Evolutionary conservation across 1,140 invertebrate genomes (phyloP).

Genomic region (Bicyclus anynana): DNA sequence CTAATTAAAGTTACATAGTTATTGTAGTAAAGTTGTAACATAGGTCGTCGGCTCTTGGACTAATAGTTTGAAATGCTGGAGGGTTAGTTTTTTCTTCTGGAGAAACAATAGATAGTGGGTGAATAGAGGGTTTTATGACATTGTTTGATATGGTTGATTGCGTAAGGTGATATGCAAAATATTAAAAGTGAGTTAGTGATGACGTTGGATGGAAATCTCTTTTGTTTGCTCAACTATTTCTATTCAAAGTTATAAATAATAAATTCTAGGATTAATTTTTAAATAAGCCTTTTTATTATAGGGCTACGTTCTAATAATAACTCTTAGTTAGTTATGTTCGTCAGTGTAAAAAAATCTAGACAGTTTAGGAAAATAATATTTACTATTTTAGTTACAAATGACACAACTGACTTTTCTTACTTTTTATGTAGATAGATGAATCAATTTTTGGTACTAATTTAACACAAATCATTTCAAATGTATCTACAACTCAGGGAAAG

Average conservation of each 20-base stretch:
- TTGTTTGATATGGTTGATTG: constrained; percentile 10
- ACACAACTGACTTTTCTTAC: too few species aligned
- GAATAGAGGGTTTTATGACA: constrained; percentile 17
- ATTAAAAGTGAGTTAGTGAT: constrained; percentile 8
- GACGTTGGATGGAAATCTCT: constrained; percentile 2
- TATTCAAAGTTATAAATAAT: background rate
- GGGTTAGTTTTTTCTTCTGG: constrained; percentile 6
- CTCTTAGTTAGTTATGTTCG: too few species aligned
- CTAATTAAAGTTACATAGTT: background rate
- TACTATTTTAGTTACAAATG: too few species aligned
- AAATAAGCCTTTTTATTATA: too few species aligned
- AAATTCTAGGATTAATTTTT: too few species aligned
- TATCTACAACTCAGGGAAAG: too few species aligned
- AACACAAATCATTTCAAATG: too few species aligned
- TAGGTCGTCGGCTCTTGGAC: background rate
- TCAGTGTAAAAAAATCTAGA: too few species aligned
- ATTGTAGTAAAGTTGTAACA: background rate
- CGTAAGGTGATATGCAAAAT: constrained; percentile 12
- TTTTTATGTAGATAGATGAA: too few species aligned
- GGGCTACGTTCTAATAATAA: too few species aligned
- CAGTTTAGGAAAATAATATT: too few species aligned
- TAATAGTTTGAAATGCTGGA: constrained; percentile 10
- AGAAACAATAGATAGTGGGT: constrained; percentile 20
- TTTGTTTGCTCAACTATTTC: background rate
- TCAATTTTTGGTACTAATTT: too few species aligned